These are phyloP conservation scores for Cheilosia impressa DNA, from an alignment of 2,888 invertebrate species.

Conservation along the genomic window DNA sequence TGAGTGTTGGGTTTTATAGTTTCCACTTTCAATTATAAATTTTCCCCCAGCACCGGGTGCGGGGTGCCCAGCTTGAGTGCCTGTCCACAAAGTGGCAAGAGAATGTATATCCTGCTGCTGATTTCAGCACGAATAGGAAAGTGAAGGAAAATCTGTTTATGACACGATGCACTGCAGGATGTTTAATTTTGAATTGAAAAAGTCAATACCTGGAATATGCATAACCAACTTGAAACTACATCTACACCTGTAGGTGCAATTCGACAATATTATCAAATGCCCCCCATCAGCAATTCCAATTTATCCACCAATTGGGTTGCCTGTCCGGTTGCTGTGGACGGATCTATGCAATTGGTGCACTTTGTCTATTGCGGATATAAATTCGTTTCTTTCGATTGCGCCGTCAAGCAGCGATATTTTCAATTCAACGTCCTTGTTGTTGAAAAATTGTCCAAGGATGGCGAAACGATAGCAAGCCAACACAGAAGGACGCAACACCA, in stretches of 20 bases:
- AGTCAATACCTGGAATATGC: neutral
- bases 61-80: neutral
- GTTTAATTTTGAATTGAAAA: neutral
- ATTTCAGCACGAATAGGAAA: neutral
- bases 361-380: conserved; percentile 53
- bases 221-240: neutral
- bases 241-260: neutral
- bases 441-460: conserved; percentile 49
- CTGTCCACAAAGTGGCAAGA: neutral
- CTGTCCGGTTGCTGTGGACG: conserved; percentile 22
- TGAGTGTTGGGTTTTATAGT: conserved; percentile 2
- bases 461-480: conserved; percentile 17
- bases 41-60: neutral
- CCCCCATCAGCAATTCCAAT: conserved; percentile 32
- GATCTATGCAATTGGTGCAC: conserved; percentile 44
- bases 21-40: conserved; percentile 8
- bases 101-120: neutral
- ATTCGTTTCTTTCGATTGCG: conserved; percentile 49
- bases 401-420: conserved; percentile 50
- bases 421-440: conserved; percentile 39
- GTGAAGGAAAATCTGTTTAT: neutral
- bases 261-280: neutral
- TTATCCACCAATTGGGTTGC: conserved; percentile 22
- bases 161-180: neutral
- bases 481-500: conserved; percentile 13